Evolutionary conservation across 2,888 invertebrate genomes (phyloP).

Genomic region (Scaptomyza caliginosa): DNA sequence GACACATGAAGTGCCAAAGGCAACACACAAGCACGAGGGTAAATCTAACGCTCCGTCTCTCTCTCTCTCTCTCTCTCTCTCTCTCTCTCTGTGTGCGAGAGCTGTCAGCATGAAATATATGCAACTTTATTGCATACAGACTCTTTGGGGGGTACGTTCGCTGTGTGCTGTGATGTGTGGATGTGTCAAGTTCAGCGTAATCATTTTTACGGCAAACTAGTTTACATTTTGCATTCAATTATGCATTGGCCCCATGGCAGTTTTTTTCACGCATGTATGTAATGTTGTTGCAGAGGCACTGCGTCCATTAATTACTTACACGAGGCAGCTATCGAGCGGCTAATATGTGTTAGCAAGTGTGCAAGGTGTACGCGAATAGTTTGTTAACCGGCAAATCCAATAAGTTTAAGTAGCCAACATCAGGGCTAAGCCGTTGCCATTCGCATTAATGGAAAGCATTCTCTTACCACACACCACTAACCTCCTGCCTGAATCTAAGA

Average conservation of each 20-base stretch:
- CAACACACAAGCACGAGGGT: conserved; percentile 20
- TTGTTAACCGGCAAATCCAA: conserved; percentile 74
- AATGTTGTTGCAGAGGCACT: conserved; percentile 31
- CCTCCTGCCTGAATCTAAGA: conserved; percentile 11
- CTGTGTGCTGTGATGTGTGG: not conserved
- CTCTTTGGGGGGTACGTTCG: conserved; percentile 3
- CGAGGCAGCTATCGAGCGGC: conserved; percentile 26
- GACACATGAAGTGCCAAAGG: conserved; percentile 51
- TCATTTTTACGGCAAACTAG: conserved; percentile 40
- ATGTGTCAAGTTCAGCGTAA: conserved; percentile 53
- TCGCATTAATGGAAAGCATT: conserved; percentile 27
- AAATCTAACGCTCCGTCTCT: not conserved
- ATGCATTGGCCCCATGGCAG: conserved; percentile 21
- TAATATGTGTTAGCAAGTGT: conserved; percentile 44
- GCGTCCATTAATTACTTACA: conserved; percentile 43
- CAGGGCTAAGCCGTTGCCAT: conserved; percentile 27
- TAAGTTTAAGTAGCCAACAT: conserved; percentile 50
- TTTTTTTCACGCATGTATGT: conserved; percentile 9
- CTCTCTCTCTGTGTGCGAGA: not conserved
- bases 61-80: not conserved
- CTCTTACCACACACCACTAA: not conserved
- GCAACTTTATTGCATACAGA: conserved; percentile 26
- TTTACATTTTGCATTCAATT: conserved; percentile 40
- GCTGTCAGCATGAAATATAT: conserved; percentile 43
- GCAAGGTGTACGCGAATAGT: conserved; percentile 52